phyloP scores from a whole-genome alignment of 1,140 invertebrate species.

The Halictus rubicundus region DNA sequence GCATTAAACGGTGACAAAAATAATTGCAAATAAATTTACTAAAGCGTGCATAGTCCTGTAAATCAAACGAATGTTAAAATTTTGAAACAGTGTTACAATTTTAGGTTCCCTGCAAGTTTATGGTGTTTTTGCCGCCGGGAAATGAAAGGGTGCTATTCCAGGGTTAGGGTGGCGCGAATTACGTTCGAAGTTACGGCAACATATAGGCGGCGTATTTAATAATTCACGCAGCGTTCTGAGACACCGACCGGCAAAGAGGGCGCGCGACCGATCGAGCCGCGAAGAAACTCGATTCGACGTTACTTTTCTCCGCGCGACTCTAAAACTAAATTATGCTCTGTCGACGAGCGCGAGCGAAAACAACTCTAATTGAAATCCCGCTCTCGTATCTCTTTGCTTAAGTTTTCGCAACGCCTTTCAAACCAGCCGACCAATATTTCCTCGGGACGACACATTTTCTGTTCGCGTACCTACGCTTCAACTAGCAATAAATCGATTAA shows the following conservation, averaged over 20 bases:
- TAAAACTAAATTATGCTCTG: constrained; percentile 8
- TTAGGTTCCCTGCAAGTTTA: too few relatives aligned
- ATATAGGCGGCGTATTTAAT: background rate
- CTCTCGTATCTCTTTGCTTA: background rate
- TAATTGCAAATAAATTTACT: too few relatives aligned
- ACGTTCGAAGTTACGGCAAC: background rate
- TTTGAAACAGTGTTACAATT: too few relatives aligned
- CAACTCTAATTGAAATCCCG: constrained; percentile 19
- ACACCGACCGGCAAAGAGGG: background rate
- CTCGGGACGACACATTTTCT: background rate
- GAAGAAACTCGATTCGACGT: background rate
- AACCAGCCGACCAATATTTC: background rate
- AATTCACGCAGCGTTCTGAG: constrained; percentile 6
- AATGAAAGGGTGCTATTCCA: too few relatives aligned
- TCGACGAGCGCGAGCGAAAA: background rate
- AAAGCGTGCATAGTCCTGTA: too few relatives aligned
- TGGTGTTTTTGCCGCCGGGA: too few relatives aligned
- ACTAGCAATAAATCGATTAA: background rate
- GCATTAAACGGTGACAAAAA: too few relatives aligned
- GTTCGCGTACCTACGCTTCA: background rate
- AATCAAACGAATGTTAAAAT: too few relatives aligned
- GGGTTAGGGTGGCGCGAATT: background rate
- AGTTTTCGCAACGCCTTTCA: background rate
- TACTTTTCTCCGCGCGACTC: background rate
- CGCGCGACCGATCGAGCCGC: background rate